Base-by-base conservation (phyloP, 2,888 invertebrate genomes). In the Drosophila subsilvestris region DNA sequence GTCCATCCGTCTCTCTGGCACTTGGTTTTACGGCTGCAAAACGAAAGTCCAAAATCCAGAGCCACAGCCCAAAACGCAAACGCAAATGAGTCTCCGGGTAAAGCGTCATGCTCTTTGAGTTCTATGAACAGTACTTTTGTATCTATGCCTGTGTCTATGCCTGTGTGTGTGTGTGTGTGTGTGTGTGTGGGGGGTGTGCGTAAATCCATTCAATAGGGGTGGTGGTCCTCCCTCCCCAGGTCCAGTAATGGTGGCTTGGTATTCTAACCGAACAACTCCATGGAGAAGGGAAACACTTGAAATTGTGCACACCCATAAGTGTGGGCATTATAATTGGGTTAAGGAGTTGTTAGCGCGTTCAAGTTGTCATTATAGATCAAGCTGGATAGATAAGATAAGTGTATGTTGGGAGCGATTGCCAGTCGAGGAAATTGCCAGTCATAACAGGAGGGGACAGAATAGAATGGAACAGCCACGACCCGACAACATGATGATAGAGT, bases 281-380 rank as follows among this genome's bases (percentile, higher is more conserved):
- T 68, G 79, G 72, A 54, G 63, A 66, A 63, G 48, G 62, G 37
- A 37, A 43, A 69, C 83, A 82, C 83, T 86, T 86, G 56, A 71
- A 80, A 82, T 73, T 74, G 74, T 75, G 56, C 70, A 84, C 81
- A 81, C 76, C 79, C 79, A 76, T 66, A 74, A 71, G 81, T 79
- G 73, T 63, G 71, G 65, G 71, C 68, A 63, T 67, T 76, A 76
- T 83, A 83, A 83, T 86, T 83, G 86, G 80, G 83, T 83, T 83
- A 83, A 86, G 86, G 76, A 86, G 86, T 86, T 82, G 83, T 80
- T 83, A 78, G 76, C 74, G 82, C 80, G 74, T 80, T 78, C 76
- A 80, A 81, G 82, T 76, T 79, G 86, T 79, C 82, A 82, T 85
- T 82, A 82, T 75, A 79, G 69, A 79, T 75, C 66, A 54, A 72